phyloP scores from a whole-genome alignment of 2,113 vertebrate genomes.

The Forbesichthys agassizii region DNA sequence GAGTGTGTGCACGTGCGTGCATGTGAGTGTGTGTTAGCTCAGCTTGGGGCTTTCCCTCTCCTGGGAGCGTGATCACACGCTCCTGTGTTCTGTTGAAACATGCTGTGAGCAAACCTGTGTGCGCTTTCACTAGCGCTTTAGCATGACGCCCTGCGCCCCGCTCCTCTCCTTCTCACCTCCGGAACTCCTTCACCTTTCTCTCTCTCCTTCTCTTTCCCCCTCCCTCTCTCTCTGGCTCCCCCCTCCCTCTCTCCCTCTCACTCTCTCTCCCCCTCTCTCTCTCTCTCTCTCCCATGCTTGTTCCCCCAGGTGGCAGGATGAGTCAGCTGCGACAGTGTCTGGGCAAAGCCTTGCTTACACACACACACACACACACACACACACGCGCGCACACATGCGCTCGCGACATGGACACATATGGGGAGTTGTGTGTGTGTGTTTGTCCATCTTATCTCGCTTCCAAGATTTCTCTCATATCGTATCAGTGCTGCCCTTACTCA shows the following conservation, averaged over 20 bases:
- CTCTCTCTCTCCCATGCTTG: conserved; percentile 31
- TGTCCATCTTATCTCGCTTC: not conserved
- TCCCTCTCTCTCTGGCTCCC: not conserved
- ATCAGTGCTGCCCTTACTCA: conserved; percentile 15
- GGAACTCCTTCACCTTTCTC: not conserved
- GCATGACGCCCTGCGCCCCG: not conserved
- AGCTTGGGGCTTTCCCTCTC: not conserved
- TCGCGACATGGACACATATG: not conserved
- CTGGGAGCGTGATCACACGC: not conserved
- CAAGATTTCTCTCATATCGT: conserved; percentile 16
- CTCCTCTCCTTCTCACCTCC: not conserved
- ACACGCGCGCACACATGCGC: conserved; percentile 10
- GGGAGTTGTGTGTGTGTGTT: not conserved
- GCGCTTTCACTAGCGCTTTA: not conserved
- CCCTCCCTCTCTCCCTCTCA: not conserved
- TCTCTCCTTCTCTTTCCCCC: not conserved
- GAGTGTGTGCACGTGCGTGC: not conserved
- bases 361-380: conserved; percentile 3
- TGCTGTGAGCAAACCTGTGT: not conserved
- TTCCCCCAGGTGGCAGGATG: conserved; percentile 33
- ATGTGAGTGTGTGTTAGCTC: conserved; percentile 1
- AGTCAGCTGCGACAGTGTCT: conserved; percentile 48
- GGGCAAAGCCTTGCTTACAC: conserved; percentile 17
- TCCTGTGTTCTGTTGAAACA: conserved; percentile 10
- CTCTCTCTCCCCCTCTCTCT: conserved; percentile 20